Conservation (phyloP, 2,888 invertebrate species). For the Pristionchus fissidentatus region DNA sequence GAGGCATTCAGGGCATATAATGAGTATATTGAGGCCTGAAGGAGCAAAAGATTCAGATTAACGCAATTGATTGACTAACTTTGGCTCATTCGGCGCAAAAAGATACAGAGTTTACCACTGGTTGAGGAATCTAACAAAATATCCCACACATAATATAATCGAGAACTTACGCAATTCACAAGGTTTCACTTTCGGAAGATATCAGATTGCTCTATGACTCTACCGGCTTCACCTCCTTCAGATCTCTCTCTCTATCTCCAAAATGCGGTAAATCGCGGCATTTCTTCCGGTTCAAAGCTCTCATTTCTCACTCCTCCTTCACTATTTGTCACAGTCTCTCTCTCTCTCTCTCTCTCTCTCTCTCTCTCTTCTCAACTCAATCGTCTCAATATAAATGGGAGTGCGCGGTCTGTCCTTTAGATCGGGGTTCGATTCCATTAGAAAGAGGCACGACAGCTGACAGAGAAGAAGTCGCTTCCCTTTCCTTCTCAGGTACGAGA, state of each 20-base stretch:
- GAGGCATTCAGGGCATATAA: too few relatives aligned
- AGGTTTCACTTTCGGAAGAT: not conserved
- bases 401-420: too few relatives aligned
- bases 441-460: too few relatives aligned
- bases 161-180: not conserved
- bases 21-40: too few relatives aligned
- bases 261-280: slow-evolving; percentile 29
- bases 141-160: not conserved
- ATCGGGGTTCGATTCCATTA: not conserved
- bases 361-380: slow-evolving; percentile 54
- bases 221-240: too few relatives aligned
- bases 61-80: too few relatives aligned
- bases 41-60: too few relatives aligned
- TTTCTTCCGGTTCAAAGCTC: slow-evolving; percentile 33
- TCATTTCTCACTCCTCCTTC: slow-evolving; percentile 12
- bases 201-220: not conserved
- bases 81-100: too few relatives aligned
- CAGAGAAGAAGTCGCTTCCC: not conserved
- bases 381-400: slow-evolving; percentile 70
- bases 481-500: not conserved
- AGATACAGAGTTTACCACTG: too few relatives aligned
- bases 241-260: too few relatives aligned
- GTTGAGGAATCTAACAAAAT: too few relatives aligned
- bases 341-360: slow-evolving; percentile 33
- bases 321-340: slow-evolving; percentile 27